These are phyloP conservation scores for Esox lucius DNA, from an alignment of 2,797 vertebrate species.

Conservation along the genomic window DNA sequence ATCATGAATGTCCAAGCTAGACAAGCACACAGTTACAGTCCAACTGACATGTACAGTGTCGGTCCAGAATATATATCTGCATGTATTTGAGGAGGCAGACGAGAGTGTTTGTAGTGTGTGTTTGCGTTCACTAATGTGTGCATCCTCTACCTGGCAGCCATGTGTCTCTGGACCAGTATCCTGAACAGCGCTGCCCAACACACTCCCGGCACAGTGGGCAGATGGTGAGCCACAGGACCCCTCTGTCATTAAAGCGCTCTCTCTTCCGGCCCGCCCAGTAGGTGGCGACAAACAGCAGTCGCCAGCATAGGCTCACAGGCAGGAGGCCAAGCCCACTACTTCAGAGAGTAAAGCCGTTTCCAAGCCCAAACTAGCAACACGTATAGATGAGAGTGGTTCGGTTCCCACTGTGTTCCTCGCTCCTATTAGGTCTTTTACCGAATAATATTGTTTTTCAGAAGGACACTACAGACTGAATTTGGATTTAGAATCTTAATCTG, in stretches of 20 bases:
- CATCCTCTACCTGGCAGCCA: conserved; percentile 55
- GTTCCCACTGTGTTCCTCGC: neutral
- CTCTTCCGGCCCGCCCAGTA: conserved; percentile 67
- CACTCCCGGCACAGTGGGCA: conserved; percentile 57
- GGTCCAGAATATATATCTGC: neutral
- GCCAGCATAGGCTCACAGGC: conserved; percentile 46
- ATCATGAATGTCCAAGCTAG: conserved; percentile 57
- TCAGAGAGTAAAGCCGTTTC: conserved; percentile 3
- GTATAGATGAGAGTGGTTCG: neutral
- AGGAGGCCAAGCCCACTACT: conserved; percentile 15
- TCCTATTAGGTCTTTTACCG: neutral
- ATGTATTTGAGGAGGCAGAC: neutral
- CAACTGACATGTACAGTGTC: neutral
- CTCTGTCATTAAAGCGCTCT: conserved; percentile 45
- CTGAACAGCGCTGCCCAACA: conserved; percentile 40
- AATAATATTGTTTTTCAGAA: too few relatives aligned
- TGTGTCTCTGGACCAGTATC: conserved; percentile 39
- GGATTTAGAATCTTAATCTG: neutral
- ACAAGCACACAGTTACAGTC: conserved; percentile 1
- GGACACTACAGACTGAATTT: neutral
- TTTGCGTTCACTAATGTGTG: conserved; percentile 12
- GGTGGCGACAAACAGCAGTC: conserved; percentile 61
- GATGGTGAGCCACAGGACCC: conserved; percentile 71
- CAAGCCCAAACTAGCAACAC: neutral
- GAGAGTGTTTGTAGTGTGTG: neutral